Evolutionary conservation across 1,140 invertebrate genomes (phyloP), one percentile per base, ranked within the genome.

Genomic region (Leucophenga varia): DNA sequence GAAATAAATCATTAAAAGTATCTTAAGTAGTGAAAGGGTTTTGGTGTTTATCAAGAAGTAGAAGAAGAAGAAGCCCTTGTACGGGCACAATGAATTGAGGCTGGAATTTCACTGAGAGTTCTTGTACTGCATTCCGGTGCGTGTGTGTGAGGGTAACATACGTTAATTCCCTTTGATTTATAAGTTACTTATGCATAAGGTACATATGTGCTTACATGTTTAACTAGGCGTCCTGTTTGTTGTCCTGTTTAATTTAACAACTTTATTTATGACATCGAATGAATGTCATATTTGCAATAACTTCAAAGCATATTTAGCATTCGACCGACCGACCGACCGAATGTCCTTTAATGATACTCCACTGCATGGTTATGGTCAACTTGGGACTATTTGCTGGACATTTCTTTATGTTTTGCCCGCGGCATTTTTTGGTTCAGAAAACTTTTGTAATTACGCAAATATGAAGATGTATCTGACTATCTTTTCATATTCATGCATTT

Each of bases 1-100:
- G 54, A 49, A 64, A 70, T 70, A 70, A 70, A 70, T 70, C 67
- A 70, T 70, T 67, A 71, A 71, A 70, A 68, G 64, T 58, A 61
- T 47, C 43, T 12, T n/a, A 60, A 20, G 8, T 56, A 54, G 50
- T 36, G 40, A 56, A 54, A 54, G 61, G 51, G 52, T 17, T 50
- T 64, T 54, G 16, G 10, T 32, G 6, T 28, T 28, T 28, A 7
- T 28, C 6, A 12, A 28, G 25, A 13, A 18, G 25, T 17, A 41
- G 25, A 28, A 30, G 16, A 41, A 12, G 20, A 28, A 30, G 22
- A 16, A n/a, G n/a, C n/a, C n/a, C 16, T 28, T 14, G 22, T 17
- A 28, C 30, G 13, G n/a, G 21, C 13, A 45, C 59, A 60, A 67
- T 59, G 54, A 60, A 61, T 57, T 55, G 36, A 34, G 45, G 57